Percentiles rank a stretch among this genome's conserved stretches.
phyloP scores from a whole-genome alignment of 2,797 vertebrate genomes.

The Taenioides sp. region DNA sequence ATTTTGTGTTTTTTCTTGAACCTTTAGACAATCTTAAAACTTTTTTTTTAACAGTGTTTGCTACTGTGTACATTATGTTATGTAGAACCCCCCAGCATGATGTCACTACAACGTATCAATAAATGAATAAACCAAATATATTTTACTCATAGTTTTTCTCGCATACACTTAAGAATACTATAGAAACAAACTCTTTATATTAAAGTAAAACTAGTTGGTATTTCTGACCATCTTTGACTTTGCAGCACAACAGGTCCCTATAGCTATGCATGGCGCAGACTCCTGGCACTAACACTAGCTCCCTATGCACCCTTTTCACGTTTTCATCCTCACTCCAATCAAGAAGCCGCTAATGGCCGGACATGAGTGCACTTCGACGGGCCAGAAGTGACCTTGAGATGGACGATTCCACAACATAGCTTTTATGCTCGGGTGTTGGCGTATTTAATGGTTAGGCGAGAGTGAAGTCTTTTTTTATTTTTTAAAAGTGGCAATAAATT shows the following conservation, averaged over 20 bases:
- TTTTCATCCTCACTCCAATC: conserved; percentile 30
- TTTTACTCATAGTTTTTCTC: neutral
- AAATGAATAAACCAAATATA: no score
- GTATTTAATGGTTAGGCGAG: conserved; percentile 15
- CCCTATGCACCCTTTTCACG: conserved; percentile 9
- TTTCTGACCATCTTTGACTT: neutral
- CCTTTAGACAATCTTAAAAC: no score
- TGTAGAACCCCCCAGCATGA: no score
- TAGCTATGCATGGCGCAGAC: neutral
- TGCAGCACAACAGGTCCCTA: conserved; percentile 5
- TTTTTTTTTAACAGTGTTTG: no score
- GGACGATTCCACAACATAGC: conserved; percentile 27
- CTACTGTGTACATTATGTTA: no score
- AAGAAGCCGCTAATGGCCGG: conserved; percentile 32
- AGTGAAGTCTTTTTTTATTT: neutral
- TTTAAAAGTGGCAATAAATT: conserved; percentile 22
- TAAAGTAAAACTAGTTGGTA: neutral
- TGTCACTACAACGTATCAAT: no score
- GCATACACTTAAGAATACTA: neutral
- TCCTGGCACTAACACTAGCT: neutral
- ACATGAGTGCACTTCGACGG: conserved; percentile 18
- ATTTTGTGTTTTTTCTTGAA: no score
- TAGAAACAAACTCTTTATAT: neutral
- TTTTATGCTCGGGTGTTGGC: conserved; percentile 25
- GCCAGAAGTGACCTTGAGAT: conserved; percentile 60